Evolutionary conservation across 2,888 invertebrate species (phyloP), one percentile per base, ranked within the genome.

Genomic region (Drosophila pseudotakahashii): DNA sequence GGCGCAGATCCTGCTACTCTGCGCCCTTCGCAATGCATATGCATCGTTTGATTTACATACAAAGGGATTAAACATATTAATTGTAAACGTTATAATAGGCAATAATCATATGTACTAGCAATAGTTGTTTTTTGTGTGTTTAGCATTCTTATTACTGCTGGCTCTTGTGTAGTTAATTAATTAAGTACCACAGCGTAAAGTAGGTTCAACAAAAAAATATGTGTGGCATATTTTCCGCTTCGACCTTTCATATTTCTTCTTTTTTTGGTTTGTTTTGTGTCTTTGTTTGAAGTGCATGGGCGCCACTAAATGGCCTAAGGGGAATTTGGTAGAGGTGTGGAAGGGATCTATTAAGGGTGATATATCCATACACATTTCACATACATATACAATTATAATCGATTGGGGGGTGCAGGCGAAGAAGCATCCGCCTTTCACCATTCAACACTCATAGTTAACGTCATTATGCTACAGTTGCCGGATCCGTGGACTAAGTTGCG

Each of bases 141-240:
- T 66, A 64, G 66, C 67, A 59, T 51, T 80, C 67, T 76, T 74
- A 80, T 77, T 79, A 81, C 80, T 75, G 83, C 74, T 75, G 72
- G 67, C 69, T 68, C 75, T 77, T 74, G 72, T 73, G 73, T 73
- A 58, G 60, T 57, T 72, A 71, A 71, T 74, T 84, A 73, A 48
- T 78, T 81, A 82, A 82, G 82, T 82, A 87, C 82, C 82, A 83
- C 87, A 86, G 75, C 79, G 76, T 73, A 78, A 51, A 75, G 66
- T 76, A 79, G 73, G 60, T 51, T 64, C 68, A 81, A 80, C 73
- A 78, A 73, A 86, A 76, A 86, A 75, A 78, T 75, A 76, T 82
- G 55, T 47, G 68, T 79, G 64, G 67, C 75, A 63, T 81, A 71
- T 75, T 67, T 63, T 55, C 7, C 16, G 42, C 32, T 42, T 55